These are phyloP conservation scores for Podilymbus podiceps DNA, from an alignment of 2,113 vertebrate genomes.

Conservation along the genomic window DNA sequence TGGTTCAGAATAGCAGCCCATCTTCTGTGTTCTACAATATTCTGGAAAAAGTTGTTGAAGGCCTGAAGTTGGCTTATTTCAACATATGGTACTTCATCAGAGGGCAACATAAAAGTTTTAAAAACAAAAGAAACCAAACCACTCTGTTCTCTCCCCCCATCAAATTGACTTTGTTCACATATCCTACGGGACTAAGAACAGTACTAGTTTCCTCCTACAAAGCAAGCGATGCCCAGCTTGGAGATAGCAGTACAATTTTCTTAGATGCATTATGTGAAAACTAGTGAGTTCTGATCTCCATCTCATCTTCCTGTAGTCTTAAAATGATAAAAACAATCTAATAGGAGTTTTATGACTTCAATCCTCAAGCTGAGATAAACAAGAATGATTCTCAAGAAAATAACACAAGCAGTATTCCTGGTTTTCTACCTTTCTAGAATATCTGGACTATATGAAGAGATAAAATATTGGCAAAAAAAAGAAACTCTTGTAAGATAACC, in stretches of 20 bases:
- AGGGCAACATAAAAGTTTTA: background rate
- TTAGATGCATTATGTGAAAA: background rate
- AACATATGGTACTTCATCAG: background rate
- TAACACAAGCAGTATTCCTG: background rate
- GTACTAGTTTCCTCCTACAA: background rate
- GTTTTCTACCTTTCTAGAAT: background rate
- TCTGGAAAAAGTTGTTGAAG: background rate
- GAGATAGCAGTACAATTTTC: background rate
- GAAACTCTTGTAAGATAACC: background rate
- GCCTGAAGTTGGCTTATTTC: background rate
- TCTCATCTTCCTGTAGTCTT: background rate
- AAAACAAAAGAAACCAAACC: background rate
- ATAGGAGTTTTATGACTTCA: background rate
- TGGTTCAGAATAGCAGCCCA: background rate
- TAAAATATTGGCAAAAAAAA: background rate
- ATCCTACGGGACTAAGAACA: background rate
- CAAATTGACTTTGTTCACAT: background rate
- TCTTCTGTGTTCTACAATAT: background rate
- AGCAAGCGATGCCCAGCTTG: background rate
- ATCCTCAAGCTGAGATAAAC: background rate
- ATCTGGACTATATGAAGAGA: background rate
- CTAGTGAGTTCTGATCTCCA: background rate
- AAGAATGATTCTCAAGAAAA: background rate
- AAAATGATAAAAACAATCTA: background rate
- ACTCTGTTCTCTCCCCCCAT: accelerated